These are phyloP conservation scores for Phalacrocorax pelagicus DNA, from an alignment of 2,113 vertebrate genomes.

Conservation along the genomic window DNA sequence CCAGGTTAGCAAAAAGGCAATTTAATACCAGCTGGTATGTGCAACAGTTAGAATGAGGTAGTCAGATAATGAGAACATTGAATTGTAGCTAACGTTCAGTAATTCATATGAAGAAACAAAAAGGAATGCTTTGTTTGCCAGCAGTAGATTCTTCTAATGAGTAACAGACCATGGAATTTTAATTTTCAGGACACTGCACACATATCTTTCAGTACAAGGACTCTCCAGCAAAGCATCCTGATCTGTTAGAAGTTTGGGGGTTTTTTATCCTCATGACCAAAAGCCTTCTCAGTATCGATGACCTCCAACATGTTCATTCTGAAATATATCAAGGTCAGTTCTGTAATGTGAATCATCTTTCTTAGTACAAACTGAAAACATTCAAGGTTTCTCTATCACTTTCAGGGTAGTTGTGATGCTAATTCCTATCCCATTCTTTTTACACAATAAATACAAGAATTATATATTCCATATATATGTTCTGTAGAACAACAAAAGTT, in stretches of 20 bases:
- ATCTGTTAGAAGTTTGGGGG: neutral
- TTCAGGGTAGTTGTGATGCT: neutral
- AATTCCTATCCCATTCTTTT: neutral
- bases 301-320: neutral
- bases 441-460: neutral
- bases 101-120: slow-evolving; percentile 1
- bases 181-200: neutral
- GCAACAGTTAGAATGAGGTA: neutral
- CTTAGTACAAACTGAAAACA: neutral
- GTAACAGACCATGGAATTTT: slow-evolving; percentile 13
- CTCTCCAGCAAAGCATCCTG: neutral
- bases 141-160: neutral
- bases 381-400: neutral
- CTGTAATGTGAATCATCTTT: slow-evolving; percentile 11
- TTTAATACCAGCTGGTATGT: neutral
- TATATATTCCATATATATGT: neutral
- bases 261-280: neutral
- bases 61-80: neutral
- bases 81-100: neutral
- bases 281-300: slow-evolving; percentile 6
- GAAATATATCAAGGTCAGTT: slow-evolving; percentile 5
- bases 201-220: neutral
- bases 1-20: neutral
- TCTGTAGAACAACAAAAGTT: neutral
- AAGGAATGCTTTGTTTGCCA: neutral